phyloP scores from a whole-genome alignment of 2,797 vertebrate species.

The Myiothlypis chrysogaster region DNA sequence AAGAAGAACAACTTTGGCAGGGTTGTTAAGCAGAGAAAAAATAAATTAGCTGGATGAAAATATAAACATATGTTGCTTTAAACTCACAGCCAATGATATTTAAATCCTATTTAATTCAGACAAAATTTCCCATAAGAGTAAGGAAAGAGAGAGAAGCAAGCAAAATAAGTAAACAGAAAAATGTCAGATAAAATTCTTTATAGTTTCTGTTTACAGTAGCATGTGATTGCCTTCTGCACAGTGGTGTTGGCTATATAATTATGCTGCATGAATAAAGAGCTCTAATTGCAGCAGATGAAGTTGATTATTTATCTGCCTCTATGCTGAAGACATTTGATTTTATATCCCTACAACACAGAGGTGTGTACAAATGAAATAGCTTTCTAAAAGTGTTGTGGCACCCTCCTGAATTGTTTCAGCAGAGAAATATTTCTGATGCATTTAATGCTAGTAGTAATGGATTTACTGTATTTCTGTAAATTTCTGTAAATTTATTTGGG shows the following conservation, averaged over 20 bases:
- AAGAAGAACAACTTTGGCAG: constrained; percentile 31
- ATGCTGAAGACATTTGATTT: background rate
- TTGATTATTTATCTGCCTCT: background rate
- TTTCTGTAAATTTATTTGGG: background rate
- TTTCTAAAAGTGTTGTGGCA: background rate
- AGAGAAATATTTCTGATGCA: background rate
- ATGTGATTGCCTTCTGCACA: constrained; percentile 25
- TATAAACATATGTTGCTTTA: constrained; percentile 47
- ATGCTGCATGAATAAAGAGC: background rate
- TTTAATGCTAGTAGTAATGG: background rate
- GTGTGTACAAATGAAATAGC: background rate
- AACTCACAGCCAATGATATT: constrained; percentile 41
- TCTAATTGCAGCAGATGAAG: constrained; percentile 17
- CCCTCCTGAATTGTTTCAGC: accelerated
- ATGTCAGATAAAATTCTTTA: constrained; percentile 34
- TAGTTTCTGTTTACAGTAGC: constrained; percentile 18
- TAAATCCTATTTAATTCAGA: constrained; percentile 47
- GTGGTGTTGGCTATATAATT: background rate
- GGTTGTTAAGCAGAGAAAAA: constrained; percentile 22
- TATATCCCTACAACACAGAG: background rate
- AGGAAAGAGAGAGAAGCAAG: background rate
- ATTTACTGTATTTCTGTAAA: too few relatives aligned
- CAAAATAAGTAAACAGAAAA: background rate
- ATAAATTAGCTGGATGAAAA: constrained; percentile 33
- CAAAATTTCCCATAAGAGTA: constrained; percentile 36